Percentiles rank a stretch among this genome's conserved stretches.
Evolutionary conservation across 30 jellyfish, hydroid and myxozoan genomes (phyloP).

Genomic region (Aurelia aurita): DNA sequence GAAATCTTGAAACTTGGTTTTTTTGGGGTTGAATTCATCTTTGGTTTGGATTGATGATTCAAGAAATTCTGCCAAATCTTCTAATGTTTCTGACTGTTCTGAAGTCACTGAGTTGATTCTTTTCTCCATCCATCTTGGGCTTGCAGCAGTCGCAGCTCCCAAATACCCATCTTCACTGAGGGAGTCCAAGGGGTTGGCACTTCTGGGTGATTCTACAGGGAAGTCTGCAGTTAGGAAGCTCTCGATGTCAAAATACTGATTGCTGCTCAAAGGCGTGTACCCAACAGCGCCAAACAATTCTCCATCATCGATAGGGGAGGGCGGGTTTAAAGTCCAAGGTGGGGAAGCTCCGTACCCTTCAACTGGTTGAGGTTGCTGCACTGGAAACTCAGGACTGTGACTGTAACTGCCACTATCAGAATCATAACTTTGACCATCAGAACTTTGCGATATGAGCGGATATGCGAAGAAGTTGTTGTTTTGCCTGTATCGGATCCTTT

Average conservation of each 20-base stretch:
- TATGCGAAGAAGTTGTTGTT: constrained; percentile 42
- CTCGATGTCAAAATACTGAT: constrained; percentile 63
- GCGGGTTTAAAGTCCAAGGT: constrained; percentile 49
- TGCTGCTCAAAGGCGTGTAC: constrained; percentile 54
- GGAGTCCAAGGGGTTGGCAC: neutral
- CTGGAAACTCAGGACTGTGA: neutral
- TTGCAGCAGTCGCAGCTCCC: neutral
- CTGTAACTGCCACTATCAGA: neutral
- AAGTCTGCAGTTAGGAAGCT: constrained; percentile 50
- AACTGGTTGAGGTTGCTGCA: neutral
- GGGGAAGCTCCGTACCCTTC: constrained; percentile 15
- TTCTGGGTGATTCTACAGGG: constrained; percentile 1
- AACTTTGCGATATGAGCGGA: constrained; percentile 49
- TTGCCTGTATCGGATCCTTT: neutral
- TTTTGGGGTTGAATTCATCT: neutral
- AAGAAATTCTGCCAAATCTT: constrained; percentile 25
- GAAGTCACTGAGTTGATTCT: neutral
- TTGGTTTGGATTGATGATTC: constrained; percentile 7
- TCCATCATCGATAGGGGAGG: constrained; percentile 68
- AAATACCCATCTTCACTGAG: constrained; percentile 14
- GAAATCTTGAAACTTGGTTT: neutral
- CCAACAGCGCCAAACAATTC: constrained; percentile 74
- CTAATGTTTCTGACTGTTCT: constrained; percentile 33
- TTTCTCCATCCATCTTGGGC: constrained; percentile 1
- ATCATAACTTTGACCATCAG: constrained; percentile 15